Evolutionary conservation across 2,888 invertebrate species (phyloP).

Genomic region (Stenolophus ochropezus): DNA sequence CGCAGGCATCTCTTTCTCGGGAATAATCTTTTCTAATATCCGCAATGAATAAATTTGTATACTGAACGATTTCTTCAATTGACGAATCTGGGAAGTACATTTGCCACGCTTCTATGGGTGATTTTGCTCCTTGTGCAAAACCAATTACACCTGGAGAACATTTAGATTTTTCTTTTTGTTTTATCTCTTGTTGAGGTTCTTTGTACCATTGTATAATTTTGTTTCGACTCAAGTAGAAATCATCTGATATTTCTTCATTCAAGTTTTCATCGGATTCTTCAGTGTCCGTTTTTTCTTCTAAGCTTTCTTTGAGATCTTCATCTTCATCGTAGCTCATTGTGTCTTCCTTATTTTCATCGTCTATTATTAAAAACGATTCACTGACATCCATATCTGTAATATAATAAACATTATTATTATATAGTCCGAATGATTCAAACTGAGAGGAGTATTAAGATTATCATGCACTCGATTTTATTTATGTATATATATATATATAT

Average conservation of each 20-base stretch:
- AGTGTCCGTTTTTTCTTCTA: not conserved
- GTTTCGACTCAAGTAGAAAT: slow-evolving; percentile 12
- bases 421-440: not conserved
- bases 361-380: not conserved
- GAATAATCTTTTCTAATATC: slow-evolving; percentile 35
- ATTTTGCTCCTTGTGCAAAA: slow-evolving; percentile 19
- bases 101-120: slow-evolving; percentile 36
- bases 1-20: slow-evolving; percentile 50
- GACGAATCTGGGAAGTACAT: slow-evolving; percentile 39
- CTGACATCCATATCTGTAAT: not conserved
- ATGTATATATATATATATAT: no score
- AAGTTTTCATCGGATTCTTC: slow-evolving; percentile 4
- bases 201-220: slow-evolving; percentile 47
- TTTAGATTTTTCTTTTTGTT: slow-evolving; percentile 1
- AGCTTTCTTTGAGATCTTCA: not conserved
- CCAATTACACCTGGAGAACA: not conserved
- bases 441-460: not conserved
- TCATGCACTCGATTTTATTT: no score
- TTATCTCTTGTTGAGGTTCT: not conserved
- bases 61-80: slow-evolving; percentile 30
- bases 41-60: slow-evolving; percentile 44
- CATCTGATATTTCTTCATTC: not conserved
- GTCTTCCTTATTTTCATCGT: not conserved
- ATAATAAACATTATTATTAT: not conserved
- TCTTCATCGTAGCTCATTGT: not conserved